Base-by-base conservation (phyloP, 2,113 vertebrate species). In the Cyanocitta stelleri region DNA sequence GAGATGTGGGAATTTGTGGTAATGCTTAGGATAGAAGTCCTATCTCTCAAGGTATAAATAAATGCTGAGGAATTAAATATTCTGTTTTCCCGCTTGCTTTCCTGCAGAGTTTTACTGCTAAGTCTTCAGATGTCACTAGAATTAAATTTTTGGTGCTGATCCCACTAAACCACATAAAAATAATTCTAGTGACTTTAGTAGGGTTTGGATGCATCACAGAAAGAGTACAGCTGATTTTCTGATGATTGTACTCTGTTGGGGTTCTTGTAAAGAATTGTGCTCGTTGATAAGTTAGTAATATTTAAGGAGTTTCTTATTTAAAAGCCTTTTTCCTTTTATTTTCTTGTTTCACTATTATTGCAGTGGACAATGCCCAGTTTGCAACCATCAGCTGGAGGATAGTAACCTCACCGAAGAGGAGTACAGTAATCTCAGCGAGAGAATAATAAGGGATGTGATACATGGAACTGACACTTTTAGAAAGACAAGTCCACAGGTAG, bases 401-500 rank as follows among this genome's bases (percentile, higher is more conserved):
- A 99, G 99, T 95, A 94, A 98, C 41, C 97, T 99, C 96, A 99
- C 93, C 0, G 81, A 96, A 76, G 98, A 99, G 89, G 99, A 99
- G 41, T 99, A 99, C 92, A 94, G 87, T 12, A 95, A 97, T 81
- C 98, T 99, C 75, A 99, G 98, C n/a, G 96, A 97, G 91, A 97
- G 89, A 92, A 98, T 99, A 96, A 98, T 99, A 97, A 96, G 37
- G 5, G 98, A 99, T 1, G 97, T 99, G 91, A 99, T 99, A 74
- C 97, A 99, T 86, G 99, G 99, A 30, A 93, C 39, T 44, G 99
- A 99, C 83, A 96, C 98, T 75, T 99, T 99, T 49, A 98, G 96
- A 26, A 99, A 99, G 97, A 99, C 99, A 13, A 99, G 98, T 48
- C 99, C 99, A 19, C 77, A 98, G 98, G 99, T 99, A 66, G 80